A percentile compares a stretch with the other conserved stretches of the same genome.
phyloP scores from a whole-genome alignment of 2,888 invertebrate species.

The Plutella xylostella region DNA sequence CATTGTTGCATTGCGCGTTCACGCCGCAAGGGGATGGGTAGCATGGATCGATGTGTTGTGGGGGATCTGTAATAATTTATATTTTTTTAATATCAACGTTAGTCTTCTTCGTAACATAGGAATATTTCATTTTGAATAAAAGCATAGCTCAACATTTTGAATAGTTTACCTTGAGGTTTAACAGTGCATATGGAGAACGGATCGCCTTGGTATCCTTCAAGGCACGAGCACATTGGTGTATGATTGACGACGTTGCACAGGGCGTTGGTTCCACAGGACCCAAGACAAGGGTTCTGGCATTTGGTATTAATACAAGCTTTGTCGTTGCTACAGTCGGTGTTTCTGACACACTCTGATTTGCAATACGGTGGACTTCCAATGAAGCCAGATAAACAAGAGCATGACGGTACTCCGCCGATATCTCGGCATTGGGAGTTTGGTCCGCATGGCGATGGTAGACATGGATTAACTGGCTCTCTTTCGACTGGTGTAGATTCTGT shows the following conservation, averaged over 20 bases:
- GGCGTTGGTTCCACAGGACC: conserved; percentile 80
- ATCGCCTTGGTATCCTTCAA: conserved; percentile 76
- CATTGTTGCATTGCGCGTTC: conserved; percentile 79
- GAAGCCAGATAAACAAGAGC: conserved; percentile 74
- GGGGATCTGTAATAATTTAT: conserved; percentile 38
- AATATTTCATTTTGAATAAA: too few relatives aligned
- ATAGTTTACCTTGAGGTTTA: conserved; percentile 58
- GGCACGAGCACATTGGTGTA: conserved; percentile 78
- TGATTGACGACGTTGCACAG: conserved; percentile 82
- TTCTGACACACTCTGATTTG: conserved; percentile 79
- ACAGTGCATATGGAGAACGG: conserved; percentile 77
- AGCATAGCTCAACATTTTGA: too few relatives aligned
- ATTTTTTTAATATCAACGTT: neutral
- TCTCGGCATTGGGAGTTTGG: conserved; percentile 74
- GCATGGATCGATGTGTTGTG: conserved; percentile 72
- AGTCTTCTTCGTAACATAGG: too few relatives aligned
- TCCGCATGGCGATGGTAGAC: conserved; percentile 83
- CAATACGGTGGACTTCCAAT: conserved; percentile 81
- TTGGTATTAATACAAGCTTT: conserved; percentile 82
- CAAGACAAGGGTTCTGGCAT: conserved; percentile 83
- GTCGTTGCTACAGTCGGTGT: conserved; percentile 78
- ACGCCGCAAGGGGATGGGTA: conserved; percentile 83
- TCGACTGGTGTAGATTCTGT: conserved; percentile 34
- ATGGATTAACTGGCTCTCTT: conserved; percentile 64
- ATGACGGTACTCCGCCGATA: conserved; percentile 68